Evolutionary conservation across 2,888 invertebrate genomes (phyloP).

Genomic region (Microplitis manilae): DNA sequence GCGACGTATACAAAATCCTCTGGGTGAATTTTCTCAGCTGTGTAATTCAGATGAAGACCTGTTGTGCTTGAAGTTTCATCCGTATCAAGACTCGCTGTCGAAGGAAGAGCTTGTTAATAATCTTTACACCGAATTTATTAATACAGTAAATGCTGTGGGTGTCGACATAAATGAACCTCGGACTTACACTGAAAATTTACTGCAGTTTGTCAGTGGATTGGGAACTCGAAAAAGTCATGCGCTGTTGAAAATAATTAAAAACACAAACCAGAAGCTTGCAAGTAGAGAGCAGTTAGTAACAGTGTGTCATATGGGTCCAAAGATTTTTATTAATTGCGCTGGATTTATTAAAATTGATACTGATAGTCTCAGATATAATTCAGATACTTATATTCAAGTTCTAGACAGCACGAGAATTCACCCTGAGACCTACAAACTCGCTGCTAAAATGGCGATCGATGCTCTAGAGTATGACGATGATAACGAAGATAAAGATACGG

Average conservation of each 20-base stretch:
- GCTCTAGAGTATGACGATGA: conserved; percentile 98
- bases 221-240: conserved; percentile 96
- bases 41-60: conserved; percentile 98
- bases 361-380: conserved; percentile 92
- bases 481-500: conserved; percentile 96
- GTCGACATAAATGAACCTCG: conserved; percentile 95
- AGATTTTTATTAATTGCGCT: conserved; percentile 98
- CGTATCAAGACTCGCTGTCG: conserved; percentile 83
- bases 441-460: conserved; percentile 99
- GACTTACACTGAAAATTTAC: conserved; percentile 87
- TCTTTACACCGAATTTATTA: conserved; percentile 91
- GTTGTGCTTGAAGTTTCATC: conserved; percentile 92
- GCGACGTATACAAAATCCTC: conserved; percentile 93
- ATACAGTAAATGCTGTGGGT: conserved; percentile 97
- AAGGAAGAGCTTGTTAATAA: conserved; percentile 91
- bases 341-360: conserved; percentile 99
- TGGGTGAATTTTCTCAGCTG: conserved; percentile 95
- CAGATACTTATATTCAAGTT: conserved; percentile 95
- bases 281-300: conserved; percentile 97
- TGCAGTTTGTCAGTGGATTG: conserved; percentile 97
- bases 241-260: conserved; percentile 87
- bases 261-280: conserved; percentile 92
- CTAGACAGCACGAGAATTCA: conserved; percentile 98
- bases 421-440: conserved; percentile 99
- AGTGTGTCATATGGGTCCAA: conserved; percentile 96